Base-by-base conservation (phyloP, 2,888 invertebrate species). In the Ophion ventricosus region DNA sequence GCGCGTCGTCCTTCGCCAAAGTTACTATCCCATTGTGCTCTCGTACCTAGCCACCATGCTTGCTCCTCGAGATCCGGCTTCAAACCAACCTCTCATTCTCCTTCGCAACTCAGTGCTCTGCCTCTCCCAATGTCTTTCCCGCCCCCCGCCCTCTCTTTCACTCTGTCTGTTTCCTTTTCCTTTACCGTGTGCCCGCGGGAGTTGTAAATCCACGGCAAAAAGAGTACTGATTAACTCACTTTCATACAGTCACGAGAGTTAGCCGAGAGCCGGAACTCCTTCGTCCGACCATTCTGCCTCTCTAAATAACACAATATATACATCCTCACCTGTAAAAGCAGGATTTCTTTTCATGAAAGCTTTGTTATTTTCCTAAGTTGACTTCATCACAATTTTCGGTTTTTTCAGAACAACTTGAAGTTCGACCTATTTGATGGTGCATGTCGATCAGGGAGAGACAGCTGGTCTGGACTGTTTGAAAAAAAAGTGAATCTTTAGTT, bases 11-110 rank as follows among this genome's bases (percentile, higher is more conserved):
- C 89, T 88, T 88, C 89, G 89, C 57, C 90, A 89, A 92, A 92
- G 90, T 92, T 92, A 91, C 90, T 89, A 89, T 69, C 89, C 89
- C 90, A 91, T 91, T 92, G 92, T 91, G 88, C 66, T 73, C 56
- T 64, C 88, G 74, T 67, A 76, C 73, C 79, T 78, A 79, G 72
- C 77, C 64, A 82, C 73, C 73, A 43, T 57, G 59, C 76, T 79
- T 67, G 59, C 79, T 85, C 83, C 56, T 80, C 76, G 76, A 77
- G 79, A 83, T 81, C 83, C 80, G 56, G 69, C 83, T 85, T 82
- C 82, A 80, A 80, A 76, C 84, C 49, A 61, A 76, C 63, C 77
- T 66, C 75, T 75, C 79, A 73, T 72, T 20, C 80, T 40, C 59
- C 43, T 64, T 67, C 66, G 66, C 74, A 67, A 74, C 76, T 64